Evolutionary conservation across 64 coral and sea anemone genomes (phyloP).

Genomic region (Montipora efflorescens): DNA sequence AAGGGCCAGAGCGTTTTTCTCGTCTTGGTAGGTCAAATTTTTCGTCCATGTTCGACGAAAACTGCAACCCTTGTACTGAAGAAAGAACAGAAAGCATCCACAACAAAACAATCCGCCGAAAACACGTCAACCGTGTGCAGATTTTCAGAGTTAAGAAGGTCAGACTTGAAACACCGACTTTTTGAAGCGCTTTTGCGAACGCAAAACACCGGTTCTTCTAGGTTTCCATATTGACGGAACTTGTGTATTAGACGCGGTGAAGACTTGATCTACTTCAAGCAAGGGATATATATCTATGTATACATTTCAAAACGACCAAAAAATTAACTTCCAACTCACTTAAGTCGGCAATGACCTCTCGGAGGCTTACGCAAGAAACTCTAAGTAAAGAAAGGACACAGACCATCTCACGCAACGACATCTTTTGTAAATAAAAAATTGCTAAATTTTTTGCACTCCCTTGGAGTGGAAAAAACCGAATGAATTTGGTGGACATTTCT

Average conservation of each 20-base stretch:
- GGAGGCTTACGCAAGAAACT: constrained; percentile 8
- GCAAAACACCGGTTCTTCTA: constrained; percentile 8
- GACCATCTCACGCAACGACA: constrained; percentile 69
- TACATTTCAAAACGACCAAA: neutral
- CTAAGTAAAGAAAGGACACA: constrained; percentile 19
- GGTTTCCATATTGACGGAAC: constrained; percentile 3
- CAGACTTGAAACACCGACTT: constrained; percentile 7
- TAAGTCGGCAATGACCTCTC: neutral
- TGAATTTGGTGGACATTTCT: constrained; percentile 40
- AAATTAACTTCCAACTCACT: neutral
- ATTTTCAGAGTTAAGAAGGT: constrained; percentile 1
- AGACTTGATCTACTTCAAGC: neutral
- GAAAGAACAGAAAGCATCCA: constrained; percentile 5
- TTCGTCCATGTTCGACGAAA: neutral
- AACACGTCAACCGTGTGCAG: constrained; percentile 21
- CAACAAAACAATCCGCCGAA: constrained; percentile 19
- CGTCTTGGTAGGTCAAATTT: neutral
- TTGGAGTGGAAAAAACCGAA: constrained; percentile 35
- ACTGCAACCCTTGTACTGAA: neutral
- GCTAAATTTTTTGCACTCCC: constrained; percentile 24
- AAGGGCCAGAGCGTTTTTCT: constrained; percentile 11
- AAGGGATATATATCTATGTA: neutral
- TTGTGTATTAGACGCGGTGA: neutral
- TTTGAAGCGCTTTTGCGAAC: constrained; percentile 1
- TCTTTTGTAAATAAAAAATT: constrained; percentile 72